A percentile compares a stretch with the other conserved stretches of the same genome.
These are phyloP conservation scores for Bos taurus DNA, from an alignment of 2,113 vertebrate species.

Conservation along the genomic window ARS-UCD2.0 NC_037349.1:37908501-37909000, in stretches of 20 bases:
- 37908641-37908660: background rate
- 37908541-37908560: background rate
- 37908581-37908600: background rate
- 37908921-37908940: background rate
- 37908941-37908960: background rate
- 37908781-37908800: background rate
- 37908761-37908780: background rate
- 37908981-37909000: background rate
- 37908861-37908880: background rate
- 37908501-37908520: background rate
- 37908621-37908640: background rate
- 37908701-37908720: background rate
- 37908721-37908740: background rate
- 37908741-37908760: background rate
- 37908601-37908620: background rate
- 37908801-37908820: background rate
- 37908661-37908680: background rate
- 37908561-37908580: background rate
- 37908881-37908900: background rate
- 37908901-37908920: background rate
- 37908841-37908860: background rate
- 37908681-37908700: background rate
- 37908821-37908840: background rate
- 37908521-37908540: background rate
- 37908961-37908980: background rate